Percentiles rank a stretch among this genome's conserved stretches.
Evolutionary conservation across 1,140 invertebrate species (phyloP).

Genomic region (Adoxophyes honmai): DNA sequence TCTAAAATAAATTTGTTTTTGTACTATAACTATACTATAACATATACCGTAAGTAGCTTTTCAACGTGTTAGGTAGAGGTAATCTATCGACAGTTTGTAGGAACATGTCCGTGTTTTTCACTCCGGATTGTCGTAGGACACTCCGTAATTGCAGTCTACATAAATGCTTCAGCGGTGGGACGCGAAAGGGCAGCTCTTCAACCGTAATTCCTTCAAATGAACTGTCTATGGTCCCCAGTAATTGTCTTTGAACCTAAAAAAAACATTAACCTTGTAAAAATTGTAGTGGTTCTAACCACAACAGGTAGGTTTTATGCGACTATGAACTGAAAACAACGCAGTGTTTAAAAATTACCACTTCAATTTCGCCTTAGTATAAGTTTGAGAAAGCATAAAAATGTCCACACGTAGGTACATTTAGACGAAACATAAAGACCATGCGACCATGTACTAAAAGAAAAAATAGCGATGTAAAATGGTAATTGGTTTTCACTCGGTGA

Average conservation of each 20-base stretch:
- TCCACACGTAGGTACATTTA: too few species aligned
- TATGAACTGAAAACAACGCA: too few species aligned
- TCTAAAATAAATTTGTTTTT: background rate
- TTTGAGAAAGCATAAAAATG: too few species aligned
- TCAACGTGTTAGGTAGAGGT: slow-evolving; percentile 40
- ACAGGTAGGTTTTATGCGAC: too few species aligned
- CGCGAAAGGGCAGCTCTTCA: slow-evolving; percentile 31
- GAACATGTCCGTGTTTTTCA: slow-evolving; percentile 39
- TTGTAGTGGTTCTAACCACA: too few species aligned
- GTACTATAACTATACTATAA: slow-evolving; percentile 8
- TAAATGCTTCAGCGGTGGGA: slow-evolving; percentile 53
- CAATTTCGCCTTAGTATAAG: too few species aligned
- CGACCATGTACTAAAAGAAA: too few species aligned
- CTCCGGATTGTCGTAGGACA: slow-evolving; percentile 29
- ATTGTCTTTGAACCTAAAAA: slow-evolving; percentile 40
- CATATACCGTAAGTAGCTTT: slow-evolving; percentile 49
- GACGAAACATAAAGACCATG: too few species aligned
- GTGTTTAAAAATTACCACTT: too few species aligned
- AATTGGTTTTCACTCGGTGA: too few species aligned
- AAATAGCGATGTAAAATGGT: too few species aligned
- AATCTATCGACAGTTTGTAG: slow-evolving; percentile 38
- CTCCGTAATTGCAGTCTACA: slow-evolving; percentile 44
- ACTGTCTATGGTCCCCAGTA: slow-evolving; percentile 43
- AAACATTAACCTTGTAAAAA: slow-evolving; percentile 13
- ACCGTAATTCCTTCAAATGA: slow-evolving; percentile 22